Conservation (phyloP, 2,113 vertebrate genomes). For the Euleptes europaea region DNA sequence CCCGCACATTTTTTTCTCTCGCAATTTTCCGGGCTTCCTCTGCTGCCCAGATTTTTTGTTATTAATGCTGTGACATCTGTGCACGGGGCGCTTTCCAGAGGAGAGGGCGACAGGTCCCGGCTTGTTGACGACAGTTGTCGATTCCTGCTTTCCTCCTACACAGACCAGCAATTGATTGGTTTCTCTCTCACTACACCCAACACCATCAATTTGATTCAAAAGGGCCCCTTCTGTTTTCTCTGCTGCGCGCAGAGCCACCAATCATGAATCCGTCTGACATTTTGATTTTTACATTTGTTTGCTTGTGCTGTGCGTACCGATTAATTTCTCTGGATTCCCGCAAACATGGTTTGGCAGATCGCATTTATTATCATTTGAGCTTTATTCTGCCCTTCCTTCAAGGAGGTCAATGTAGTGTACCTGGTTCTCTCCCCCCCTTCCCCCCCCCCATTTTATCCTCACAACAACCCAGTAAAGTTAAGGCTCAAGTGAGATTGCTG, state of each 20-base stretch:
- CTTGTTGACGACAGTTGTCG: not conserved
- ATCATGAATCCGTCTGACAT: not conserved
- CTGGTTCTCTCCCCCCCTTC: no score
- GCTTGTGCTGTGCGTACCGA: not conserved
- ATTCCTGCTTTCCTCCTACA: not conserved
- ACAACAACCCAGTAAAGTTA: no score
- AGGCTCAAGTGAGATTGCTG: no score
- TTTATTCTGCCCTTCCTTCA: no score
- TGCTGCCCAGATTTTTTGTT: not conserved
- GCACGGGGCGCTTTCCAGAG: no score
- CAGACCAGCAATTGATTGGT: not conserved
- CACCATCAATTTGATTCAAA: not conserved
- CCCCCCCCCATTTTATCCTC: no score
- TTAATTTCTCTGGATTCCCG: not conserved
- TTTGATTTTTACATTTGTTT: not conserved
- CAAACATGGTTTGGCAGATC: not conserved
- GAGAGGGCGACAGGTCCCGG: not conserved
- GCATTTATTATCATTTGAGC: no score
- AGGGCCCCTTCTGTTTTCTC: not conserved
- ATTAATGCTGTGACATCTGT: no score
- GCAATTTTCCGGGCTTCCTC: not conserved
- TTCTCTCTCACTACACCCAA: not conserved
- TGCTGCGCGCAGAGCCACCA: fast-evolving
- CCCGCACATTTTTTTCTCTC: not conserved
- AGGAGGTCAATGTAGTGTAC: no score